A percentile compares a stretch with the other conserved stretches of the same genome.
These are phyloP conservation scores for Hyposmocoma kahamanoa DNA, from an alignment of 1,140 invertebrate genomes.

Conservation along the genomic window DNA sequence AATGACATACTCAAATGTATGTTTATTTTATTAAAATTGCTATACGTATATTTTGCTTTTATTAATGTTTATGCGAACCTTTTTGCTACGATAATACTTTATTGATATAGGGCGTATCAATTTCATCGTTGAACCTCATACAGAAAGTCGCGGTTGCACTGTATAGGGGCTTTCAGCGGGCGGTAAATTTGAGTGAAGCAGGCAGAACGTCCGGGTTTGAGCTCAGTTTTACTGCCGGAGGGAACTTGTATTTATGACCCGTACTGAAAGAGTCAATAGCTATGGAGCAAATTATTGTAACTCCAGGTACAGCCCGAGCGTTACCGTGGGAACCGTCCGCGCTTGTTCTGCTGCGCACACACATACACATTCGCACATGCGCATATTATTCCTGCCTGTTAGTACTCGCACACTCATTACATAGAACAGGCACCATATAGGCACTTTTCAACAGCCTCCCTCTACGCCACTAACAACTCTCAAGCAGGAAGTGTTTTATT, in stretches of 20 bases:
- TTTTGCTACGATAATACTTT: too few species aligned
- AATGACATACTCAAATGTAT: too few species aligned
- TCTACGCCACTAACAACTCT: constrained; percentile 8
- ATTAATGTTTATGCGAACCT: too few species aligned
- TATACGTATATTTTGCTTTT: too few species aligned
- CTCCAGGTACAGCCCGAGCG: constrained; percentile 38
- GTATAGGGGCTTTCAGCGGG: too few species aligned
- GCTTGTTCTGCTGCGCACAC: constrained; percentile 23
- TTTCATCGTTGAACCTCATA: too few species aligned
- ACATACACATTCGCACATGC: constrained; percentile 10
- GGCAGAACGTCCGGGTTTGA: not conserved
- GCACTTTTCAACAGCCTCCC: constrained; percentile 23
- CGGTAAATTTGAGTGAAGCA: too few species aligned
- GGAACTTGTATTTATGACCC: constrained; percentile 38
- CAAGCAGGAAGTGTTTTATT: constrained; percentile 8
- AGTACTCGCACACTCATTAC: constrained; percentile 16
- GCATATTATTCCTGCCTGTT: not conserved
- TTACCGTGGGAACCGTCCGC: constrained; percentile 58
- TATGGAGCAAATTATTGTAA: constrained; percentile 54
- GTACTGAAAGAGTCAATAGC: constrained; percentile 45
- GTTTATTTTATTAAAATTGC: too few species aligned
- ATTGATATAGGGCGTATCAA: too few species aligned
- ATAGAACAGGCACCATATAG: constrained; percentile 14
- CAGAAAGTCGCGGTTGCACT: too few species aligned
- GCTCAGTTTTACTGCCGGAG: not conserved